Conservation (phyloP, 2,888 invertebrate species). For the Sicus ferrugineus region DNA sequence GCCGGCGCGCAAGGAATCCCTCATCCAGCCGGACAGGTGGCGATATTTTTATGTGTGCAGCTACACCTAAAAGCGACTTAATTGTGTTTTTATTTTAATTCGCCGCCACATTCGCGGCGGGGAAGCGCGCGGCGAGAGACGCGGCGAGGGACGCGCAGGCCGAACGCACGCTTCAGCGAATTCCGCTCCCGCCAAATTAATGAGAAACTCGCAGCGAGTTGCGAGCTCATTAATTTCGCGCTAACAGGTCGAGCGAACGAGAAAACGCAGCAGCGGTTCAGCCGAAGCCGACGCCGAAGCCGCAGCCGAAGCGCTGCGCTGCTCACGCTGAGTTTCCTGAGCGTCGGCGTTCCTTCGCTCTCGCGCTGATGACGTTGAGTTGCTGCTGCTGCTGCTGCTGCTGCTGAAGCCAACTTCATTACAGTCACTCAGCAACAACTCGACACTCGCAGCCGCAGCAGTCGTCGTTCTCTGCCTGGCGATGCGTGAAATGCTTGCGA, state of each 20-base stretch:
- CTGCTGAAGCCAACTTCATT: conserved; percentile 12
- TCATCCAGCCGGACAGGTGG: background rate
- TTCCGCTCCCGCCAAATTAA: conserved; percentile 1
- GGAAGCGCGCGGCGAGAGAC: background rate
- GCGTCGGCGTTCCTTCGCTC: background rate
- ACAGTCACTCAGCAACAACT: conserved; percentile 17
- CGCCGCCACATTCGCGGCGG: background rate
- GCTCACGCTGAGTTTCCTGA: background rate
- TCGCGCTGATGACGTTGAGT: no score
- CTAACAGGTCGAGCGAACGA: background rate
- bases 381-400: background rate
- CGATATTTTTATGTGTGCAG: conserved; percentile 5
- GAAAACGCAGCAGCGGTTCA: background rate
- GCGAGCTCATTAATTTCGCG: conserved; percentile 16
- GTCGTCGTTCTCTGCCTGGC: conserved; percentile 27
- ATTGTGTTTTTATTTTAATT: background rate
- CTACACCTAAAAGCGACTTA: background rate
- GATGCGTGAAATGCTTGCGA: conserved; percentile 26
- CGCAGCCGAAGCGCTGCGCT: no score
- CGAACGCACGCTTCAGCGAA: conserved; percentile 5
- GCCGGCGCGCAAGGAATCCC: no score
- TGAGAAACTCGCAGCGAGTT: background rate
- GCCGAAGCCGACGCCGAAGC: background rate
- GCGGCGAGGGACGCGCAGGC: background rate
- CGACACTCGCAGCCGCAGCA: conserved; percentile 27